Conservation (phyloP, 1,140 invertebrate species). For the Ephestia elutella region DNA sequence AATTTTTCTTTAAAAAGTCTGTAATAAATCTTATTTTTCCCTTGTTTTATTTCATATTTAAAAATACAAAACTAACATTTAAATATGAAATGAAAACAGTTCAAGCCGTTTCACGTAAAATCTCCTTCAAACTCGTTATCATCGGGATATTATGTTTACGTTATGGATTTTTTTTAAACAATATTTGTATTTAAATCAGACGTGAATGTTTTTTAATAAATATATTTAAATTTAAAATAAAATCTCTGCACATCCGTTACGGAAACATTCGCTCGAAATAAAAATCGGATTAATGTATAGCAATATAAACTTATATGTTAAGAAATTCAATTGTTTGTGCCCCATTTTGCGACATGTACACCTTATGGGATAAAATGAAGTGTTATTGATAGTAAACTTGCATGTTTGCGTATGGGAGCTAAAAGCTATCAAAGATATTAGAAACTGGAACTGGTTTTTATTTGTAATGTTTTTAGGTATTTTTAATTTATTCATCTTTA, state of each 20-base stretch:
- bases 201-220: too few species aligned
- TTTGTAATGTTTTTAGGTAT: neutral
- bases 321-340: slow-evolving; percentile 1
- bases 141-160: too few species aligned
- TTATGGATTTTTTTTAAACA: too few species aligned
- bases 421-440: slow-evolving; percentile 31
- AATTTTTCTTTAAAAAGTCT: too few species aligned
- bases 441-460: neutral
- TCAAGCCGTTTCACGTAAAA: too few species aligned
- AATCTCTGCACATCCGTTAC: neutral
- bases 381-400: slow-evolving; percentile 44
- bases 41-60: too few species aligned
- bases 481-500: neutral
- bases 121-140: too few species aligned
- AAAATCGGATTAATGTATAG: neutral
- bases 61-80: too few species aligned
- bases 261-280: neutral
- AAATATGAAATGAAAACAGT: too few species aligned
- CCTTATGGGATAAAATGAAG: slow-evolving; percentile 36
- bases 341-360: slow-evolving; percentile 12
- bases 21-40: too few species aligned
- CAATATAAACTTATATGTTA: neutral
- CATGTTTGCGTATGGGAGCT: slow-evolving; percentile 31
- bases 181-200: too few species aligned
- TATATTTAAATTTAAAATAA: too few species aligned